Conservation (phyloP, 2,888 invertebrate genomes). For the Diplolepis rosae region DNA sequence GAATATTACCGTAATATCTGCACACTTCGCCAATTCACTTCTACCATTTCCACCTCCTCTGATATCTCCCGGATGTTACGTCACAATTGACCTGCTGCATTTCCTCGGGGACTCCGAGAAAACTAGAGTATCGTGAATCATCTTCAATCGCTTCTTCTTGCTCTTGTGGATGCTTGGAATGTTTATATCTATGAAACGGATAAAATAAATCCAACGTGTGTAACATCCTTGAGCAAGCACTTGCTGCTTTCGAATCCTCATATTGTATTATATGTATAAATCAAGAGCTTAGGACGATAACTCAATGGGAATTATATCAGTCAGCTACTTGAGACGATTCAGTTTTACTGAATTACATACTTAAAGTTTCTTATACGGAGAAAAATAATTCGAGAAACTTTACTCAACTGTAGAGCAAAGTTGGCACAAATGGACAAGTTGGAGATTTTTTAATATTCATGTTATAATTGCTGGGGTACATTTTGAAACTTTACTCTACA, state of each 20-base stretch:
- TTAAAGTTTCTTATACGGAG: too few species aligned
- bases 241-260: not conserved
- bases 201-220: not conserved
- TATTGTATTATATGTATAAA: not conserved
- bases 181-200: not conserved
- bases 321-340: conserved; percentile 8
- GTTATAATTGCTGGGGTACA: too few species aligned
- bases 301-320: not conserved
- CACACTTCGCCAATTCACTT: conserved; percentile 61
- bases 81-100: conserved; percentile 56
- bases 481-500: too few species aligned
- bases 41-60: conserved; percentile 51
- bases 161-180: not conserved
- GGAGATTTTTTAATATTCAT: too few species aligned
- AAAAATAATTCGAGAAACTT: too few species aligned
- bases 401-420: too few species aligned
- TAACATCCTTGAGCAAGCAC: conserved; percentile 17
- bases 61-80: conserved; percentile 67
- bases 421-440: too few species aligned
- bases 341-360: too few species aligned
- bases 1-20: conserved; percentile 50
- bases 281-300: conserved; percentile 17
- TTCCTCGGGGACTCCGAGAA: not conserved
- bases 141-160: not conserved
- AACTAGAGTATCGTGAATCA: conserved; percentile 5